Percentiles rank a stretch among this genome's conserved stretches.
These are phyloP conservation scores for Bombus picipes DNA, from an alignment of 1,140 invertebrate genomes.

Conservation along the genomic window DNA sequence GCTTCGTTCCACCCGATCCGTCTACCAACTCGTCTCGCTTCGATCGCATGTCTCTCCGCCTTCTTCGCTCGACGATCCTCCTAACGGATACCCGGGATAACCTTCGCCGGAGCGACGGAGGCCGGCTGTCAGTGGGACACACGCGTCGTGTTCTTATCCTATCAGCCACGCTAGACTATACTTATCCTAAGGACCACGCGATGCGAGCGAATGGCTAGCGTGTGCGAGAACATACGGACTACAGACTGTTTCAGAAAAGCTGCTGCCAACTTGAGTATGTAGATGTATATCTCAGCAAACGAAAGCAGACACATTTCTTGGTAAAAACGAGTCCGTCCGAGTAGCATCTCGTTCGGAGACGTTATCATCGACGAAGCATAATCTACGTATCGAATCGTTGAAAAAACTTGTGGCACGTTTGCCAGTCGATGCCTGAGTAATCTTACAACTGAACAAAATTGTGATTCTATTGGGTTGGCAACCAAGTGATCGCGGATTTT, in stretches of 20 bases:
- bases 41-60: background rate
- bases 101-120: slow-evolving; percentile 17
- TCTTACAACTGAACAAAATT: too few species aligned
- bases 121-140: slow-evolving; percentile 57
- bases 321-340: too few species aligned
- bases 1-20: background rate
- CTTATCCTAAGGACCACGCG: slow-evolving; percentile 31
- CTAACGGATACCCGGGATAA: background rate
- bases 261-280: too few species aligned
- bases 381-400: too few species aligned
- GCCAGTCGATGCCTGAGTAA: too few species aligned
- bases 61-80: background rate
- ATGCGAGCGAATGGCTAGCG: background rate
- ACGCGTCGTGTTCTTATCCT: slow-evolving; percentile 55
- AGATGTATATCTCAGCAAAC: too few species aligned
- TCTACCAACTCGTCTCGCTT: background rate
- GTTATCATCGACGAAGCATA: too few species aligned
- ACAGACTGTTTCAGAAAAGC: background rate
- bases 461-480: too few species aligned
- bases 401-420: too few species aligned
- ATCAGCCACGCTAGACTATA: slow-evolving; percentile 17
- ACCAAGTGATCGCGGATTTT: too few species aligned
- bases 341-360: too few species aligned
- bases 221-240: background rate
- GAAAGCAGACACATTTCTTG: too few species aligned